These are phyloP conservation scores for Phataginus tetradactyla DNA, from an alignment of 2,797 vertebrate genomes.

Conservation along the genomic window DNA sequence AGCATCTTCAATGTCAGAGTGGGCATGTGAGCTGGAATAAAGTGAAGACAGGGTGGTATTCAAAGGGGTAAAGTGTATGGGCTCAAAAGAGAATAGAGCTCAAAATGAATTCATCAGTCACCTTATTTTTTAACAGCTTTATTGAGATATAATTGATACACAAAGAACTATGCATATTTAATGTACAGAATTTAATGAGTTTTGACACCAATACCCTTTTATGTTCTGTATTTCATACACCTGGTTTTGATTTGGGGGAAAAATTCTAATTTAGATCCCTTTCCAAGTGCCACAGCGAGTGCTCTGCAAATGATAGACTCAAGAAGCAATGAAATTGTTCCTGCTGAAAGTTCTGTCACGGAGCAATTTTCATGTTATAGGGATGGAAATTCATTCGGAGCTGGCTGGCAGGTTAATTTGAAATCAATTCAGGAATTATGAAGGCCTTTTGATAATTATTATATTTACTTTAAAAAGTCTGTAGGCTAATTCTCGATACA, in stretches of 20 bases:
- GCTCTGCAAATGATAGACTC: slow-evolving; percentile 52
- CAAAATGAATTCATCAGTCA: background rate
- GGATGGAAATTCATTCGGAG: slow-evolving; percentile 62
- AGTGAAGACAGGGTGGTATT: background rate
- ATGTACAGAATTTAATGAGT: background rate
- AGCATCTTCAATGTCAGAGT: background rate
- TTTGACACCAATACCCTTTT: background rate
- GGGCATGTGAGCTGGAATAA: background rate
- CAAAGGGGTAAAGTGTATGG: background rate
- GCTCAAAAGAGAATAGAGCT: background rate
- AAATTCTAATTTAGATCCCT: slow-evolving; percentile 58
- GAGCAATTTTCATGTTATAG: slow-evolving; percentile 56
- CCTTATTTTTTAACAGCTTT: background rate
- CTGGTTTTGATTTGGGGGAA: background rate
- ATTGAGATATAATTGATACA: background rate
- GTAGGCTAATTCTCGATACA: slow-evolving; percentile 49
- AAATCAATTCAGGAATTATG: slow-evolving; percentile 49
- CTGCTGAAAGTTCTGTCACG: slow-evolving; percentile 57
- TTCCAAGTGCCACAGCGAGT: slow-evolving; percentile 17
- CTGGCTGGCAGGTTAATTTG: slow-evolving; percentile 58
- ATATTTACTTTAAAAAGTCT: slow-evolving; percentile 64
- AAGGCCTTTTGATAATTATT: slow-evolving; percentile 57
- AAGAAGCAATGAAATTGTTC: slow-evolving; percentile 47
- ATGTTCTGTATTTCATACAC: background rate
- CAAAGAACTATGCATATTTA: background rate